Evolutionary conservation across 1,140 invertebrate species (phyloP).

Genomic region (Atta texana): DNA sequence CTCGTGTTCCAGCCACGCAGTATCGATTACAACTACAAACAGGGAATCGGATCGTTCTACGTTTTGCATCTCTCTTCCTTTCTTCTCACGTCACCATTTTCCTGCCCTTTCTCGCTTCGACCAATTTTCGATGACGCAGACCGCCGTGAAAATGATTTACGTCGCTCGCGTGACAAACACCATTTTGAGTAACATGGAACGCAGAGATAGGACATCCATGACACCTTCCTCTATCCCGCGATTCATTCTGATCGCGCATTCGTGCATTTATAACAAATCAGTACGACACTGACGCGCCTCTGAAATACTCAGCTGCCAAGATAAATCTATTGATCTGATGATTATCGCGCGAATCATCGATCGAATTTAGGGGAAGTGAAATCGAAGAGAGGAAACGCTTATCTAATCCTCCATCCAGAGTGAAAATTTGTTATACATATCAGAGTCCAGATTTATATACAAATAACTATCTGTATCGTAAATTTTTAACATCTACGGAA

Average conservation of each 20-base stretch:
- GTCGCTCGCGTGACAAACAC: conserved; percentile 15
- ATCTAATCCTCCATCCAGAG: background rate
- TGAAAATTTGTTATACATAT: background rate
- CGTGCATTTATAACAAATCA: conserved; percentile 35
- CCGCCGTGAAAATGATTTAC: conserved; percentile 24
- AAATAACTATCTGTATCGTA: background rate
- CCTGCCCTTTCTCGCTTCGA: conserved; percentile 6
- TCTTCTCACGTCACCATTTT: background rate
- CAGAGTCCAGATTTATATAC: too few relatives aligned
- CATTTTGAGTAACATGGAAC: conserved; percentile 30
- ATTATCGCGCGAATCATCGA: conserved; percentile 5
- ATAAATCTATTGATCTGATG: background rate
- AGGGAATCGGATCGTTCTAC: conserved; percentile 26
- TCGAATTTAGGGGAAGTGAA: conserved; percentile 1
- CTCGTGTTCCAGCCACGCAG: conserved; percentile 46
- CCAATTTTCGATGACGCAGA: conserved; percentile 50
- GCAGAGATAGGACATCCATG: background rate
- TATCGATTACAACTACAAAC: conserved; percentile 36
- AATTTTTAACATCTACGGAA: background rate
- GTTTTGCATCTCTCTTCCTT: background rate
- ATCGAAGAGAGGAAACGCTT: background rate
- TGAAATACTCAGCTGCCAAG: conserved; percentile 12
- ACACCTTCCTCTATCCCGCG: background rate
- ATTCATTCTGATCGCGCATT: conserved; percentile 33
- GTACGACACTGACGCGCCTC: background rate